Conservation (phyloP, 2,888 invertebrate species). For the Phlogophora meticulosa region DNA sequence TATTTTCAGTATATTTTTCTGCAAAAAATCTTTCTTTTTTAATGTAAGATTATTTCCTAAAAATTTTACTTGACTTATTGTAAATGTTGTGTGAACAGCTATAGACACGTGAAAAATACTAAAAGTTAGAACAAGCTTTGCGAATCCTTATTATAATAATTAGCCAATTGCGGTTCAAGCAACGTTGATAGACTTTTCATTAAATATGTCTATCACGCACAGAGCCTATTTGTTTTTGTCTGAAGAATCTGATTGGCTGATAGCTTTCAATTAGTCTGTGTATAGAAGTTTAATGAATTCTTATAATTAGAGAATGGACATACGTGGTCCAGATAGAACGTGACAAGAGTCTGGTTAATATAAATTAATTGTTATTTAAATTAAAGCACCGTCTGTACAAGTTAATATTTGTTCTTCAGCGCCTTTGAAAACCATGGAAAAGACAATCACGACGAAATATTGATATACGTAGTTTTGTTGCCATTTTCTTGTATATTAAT, state of each 20-base stretch:
- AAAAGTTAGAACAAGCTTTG: neutral
- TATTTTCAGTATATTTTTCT: neutral
- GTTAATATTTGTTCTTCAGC: no score
- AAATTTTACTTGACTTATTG: no score
- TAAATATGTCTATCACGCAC: constrained; percentile 43
- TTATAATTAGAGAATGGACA: constrained; percentile 21
- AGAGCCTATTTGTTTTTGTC: constrained; percentile 25
- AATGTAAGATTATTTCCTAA: no score
- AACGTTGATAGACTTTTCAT: constrained; percentile 1
- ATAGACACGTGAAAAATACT: no score
- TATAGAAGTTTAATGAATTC: constrained; percentile 42
- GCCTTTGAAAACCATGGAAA: no score
- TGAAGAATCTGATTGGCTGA: constrained; percentile 49
- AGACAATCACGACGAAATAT: no score
- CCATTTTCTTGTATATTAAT: no score
- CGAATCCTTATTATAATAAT: constrained; percentile 6
- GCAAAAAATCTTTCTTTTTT: no score
- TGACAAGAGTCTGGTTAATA: neutral
- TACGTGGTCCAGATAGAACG: neutral
- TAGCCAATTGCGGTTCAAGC: neutral
- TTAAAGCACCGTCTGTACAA: no score
- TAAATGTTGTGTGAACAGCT: no score
- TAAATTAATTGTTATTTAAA: constrained; percentile 5
- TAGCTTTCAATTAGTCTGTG: constrained; percentile 45
- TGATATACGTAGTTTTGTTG: no score